A percentile compares a stretch with the other conserved stretches of the same genome.
These are phyloP conservation scores for Nomia melanderi DNA, from an alignment of 1,140 invertebrate species.

Conservation along the genomic window DNA sequence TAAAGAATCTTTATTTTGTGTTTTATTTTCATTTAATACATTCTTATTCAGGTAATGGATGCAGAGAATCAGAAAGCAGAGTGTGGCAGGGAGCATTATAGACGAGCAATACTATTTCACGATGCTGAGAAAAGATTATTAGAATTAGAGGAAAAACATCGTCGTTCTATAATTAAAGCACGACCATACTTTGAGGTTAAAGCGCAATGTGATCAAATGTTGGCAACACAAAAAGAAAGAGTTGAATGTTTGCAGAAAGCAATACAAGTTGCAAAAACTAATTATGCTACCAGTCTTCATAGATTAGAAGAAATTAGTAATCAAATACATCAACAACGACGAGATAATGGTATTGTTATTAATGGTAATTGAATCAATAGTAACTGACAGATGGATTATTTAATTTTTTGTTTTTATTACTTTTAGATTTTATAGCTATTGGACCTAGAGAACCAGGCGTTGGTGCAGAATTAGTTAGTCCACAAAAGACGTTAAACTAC, in stretches of 20 bases:
- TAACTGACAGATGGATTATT: neutral
- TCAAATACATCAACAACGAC: slow-evolving; percentile 90
- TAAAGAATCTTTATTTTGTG: neutral
- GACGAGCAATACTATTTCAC: slow-evolving; percentile 88
- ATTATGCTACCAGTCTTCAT: slow-evolving; percentile 91
- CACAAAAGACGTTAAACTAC: slow-evolving; percentile 77
- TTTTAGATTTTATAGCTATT: slow-evolving; percentile 75
- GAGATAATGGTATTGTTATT: slow-evolving; percentile 79
- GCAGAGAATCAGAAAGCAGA: slow-evolving; percentile 94
- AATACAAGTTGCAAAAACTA: slow-evolving; percentile 89
- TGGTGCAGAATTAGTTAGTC: slow-evolving; percentile 88
- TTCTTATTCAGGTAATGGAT: slow-evolving; percentile 90
- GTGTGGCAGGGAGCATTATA: slow-evolving; percentile 92
- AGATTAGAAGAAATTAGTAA: slow-evolving; percentile 95
- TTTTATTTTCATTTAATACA: neutral
- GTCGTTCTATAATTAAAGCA: slow-evolving; percentile 90
- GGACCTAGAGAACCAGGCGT: slow-evolving; percentile 93
- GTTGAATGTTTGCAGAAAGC: slow-evolving; percentile 90
- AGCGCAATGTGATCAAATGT: slow-evolving; percentile 91
- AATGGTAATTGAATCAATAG: neutral
- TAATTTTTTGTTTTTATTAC: neutral
- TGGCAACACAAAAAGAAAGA: slow-evolving; percentile 92
- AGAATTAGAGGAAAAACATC: slow-evolving; percentile 88
- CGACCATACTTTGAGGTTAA: slow-evolving; percentile 96
- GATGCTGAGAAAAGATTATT: slow-evolving; percentile 89